Conservation (phyloP, 2,113 vertebrate species). For the Leucosticte australis region DNA sequence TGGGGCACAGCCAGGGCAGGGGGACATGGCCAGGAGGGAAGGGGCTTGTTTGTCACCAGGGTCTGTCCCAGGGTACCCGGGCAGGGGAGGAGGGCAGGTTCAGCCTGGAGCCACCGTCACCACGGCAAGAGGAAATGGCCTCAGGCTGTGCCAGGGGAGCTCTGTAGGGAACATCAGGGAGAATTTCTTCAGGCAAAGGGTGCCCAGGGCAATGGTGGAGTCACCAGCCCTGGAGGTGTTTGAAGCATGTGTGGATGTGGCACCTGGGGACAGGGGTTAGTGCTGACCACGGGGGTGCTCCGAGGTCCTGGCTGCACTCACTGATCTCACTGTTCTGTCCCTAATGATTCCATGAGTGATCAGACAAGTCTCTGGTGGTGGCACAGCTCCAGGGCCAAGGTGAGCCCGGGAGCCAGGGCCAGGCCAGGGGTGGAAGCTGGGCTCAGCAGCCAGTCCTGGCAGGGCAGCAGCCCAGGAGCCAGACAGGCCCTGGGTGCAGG, state of each 20-base stretch:
- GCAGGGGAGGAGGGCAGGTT: background rate
- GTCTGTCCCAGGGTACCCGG: fast-evolving
- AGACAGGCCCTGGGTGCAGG: background rate
- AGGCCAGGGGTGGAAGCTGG: background rate
- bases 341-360: background rate
- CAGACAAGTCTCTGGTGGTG: background rate
- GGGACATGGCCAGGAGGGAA: fast-evolving
- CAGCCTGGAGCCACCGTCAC: background rate
- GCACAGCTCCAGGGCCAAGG: background rate
- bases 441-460: background rate
- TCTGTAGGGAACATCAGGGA: background rate
- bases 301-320: background rate
- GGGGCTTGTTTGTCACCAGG: background rate
- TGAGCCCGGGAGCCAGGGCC: fast-evolving
- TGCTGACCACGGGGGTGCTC: background rate
- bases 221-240: background rate
- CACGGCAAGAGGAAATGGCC: background rate
- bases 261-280: background rate
- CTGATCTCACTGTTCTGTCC: background rate
- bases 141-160: background rate
- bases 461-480: background rate
- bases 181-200: background rate
- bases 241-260: background rate
- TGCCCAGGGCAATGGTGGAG: background rate
- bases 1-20: background rate